Evolutionary conservation across 2,113 vertebrate species (phyloP).

Genomic region (Muntiacus reevesi): DNA sequence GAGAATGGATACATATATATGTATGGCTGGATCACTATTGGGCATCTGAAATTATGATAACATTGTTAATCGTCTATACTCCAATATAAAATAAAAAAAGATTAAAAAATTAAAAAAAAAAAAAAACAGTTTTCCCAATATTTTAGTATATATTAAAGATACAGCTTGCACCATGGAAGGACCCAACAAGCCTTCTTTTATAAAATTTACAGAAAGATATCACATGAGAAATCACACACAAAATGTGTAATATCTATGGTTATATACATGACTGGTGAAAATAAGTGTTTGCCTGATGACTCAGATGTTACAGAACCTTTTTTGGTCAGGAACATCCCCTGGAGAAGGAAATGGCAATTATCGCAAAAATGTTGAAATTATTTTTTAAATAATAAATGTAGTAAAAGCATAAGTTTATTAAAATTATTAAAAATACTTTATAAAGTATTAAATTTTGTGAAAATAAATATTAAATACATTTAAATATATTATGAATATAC

Average conservation of each 20-base stretch:
- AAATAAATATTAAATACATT: neutral
- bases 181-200: neutral
- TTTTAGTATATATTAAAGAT: neutral
- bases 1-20: neutral
- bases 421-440: neutral
- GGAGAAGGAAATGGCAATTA: neutral
- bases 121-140: neutral
- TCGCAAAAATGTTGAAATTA: neutral
- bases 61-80: neutral
- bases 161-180: neutral
- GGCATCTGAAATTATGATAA: neutral
- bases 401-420: neutral
- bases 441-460: neutral
- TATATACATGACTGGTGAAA: neutral
- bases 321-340: neutral
- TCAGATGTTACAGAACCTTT: neutral
- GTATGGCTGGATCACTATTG: neutral
- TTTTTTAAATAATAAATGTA: neutral
- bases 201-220: neutral
- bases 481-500: neutral
- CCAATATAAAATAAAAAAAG: neutral
- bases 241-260: neutral
- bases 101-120: neutral
- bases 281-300: neutral
- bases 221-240: neutral